phyloP scores from a whole-genome alignment of 92 coral and sea anemone genomes.

The Blastomussa wellsi region DNA sequence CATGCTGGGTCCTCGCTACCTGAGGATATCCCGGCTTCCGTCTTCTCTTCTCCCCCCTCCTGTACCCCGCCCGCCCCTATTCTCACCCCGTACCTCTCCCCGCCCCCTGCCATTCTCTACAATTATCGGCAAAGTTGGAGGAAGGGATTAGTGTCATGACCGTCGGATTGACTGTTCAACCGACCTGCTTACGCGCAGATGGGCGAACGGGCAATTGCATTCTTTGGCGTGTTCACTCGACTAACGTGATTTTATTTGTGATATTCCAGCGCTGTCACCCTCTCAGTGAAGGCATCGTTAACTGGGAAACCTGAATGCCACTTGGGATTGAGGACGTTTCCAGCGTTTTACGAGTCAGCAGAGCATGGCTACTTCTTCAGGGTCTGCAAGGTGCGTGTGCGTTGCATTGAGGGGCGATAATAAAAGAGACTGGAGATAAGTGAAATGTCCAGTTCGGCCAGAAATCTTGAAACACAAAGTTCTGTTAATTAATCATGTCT shows the following conservation, averaged over 20 bases:
- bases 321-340: slow-evolving; percentile 52
- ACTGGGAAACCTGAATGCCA: slow-evolving; percentile 34
- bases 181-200: neutral
- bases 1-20: no score
- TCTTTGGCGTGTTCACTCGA: neutral
- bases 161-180: no score
- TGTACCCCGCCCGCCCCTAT: no score
- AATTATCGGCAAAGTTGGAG: no score
- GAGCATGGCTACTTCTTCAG: slow-evolving; percentile 37
- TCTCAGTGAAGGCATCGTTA: slow-evolving; percentile 46
- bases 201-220: neutral
- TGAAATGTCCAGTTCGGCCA: neutral
- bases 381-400: slow-evolving; percentile 64
- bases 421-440: no score
- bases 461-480: neutral
- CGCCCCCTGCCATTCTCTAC: no score
- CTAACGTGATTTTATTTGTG: neutral
- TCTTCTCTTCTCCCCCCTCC: no score
- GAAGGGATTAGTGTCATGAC: no score
- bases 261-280: slow-evolving; percentile 43
- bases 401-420: no score
- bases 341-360: slow-evolving; percentile 38
- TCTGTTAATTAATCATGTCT: neutral
- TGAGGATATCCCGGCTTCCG: no score
- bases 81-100: no score